Evolutionary conservation across 2,797 vertebrate species (phyloP), one percentile per base, ranked within the genome.

Genomic region (Gymnothorax reevesii): DNA sequence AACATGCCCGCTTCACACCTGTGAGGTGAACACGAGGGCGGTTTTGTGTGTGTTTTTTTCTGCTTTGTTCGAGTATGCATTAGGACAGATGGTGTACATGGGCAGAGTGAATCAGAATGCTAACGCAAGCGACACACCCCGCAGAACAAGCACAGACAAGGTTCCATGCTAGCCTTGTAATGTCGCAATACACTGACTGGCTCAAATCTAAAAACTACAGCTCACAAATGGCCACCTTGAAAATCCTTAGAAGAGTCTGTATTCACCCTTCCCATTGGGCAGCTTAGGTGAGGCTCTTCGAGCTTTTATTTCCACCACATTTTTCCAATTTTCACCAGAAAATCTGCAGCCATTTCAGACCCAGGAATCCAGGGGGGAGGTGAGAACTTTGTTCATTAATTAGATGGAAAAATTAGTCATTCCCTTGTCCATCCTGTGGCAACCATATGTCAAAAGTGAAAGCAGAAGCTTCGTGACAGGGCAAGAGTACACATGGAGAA

Each of bases 1-100:
- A 99, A 91, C 98, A 99, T 6, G 98, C 98, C 93, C 99, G 96
- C 92, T 99, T 99, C 91, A 99, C 98, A 89, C 98, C 98, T 99
- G 93, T 0, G 86, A 22, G 62, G 60, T 17, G 60, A 13, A 62
- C 60, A 62, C 4, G 60, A 20, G 60, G 4, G 9, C 20, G 60
- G 1, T 13, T 22, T 17, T 22, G 62, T 64, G 62, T 22, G 62
- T n/a, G 62, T 64, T 17, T 64, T 15, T 9, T 17, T 64, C 4
- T n/a, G 62, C 8, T 17, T 17, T 22, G 20, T 64, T 17, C n/a
- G 62, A 25, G 15, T 62, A 8, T 71, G 66, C 6, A 25, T 71
- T 25, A 71, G 6, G n/a, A 17, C 59, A 71, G 66, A 71, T 7
- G 4, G n/a, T 25, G 25, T 9, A 71, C n/a, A 71, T 62, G n/a